These are phyloP conservation scores for Nothobranchius furzeri DNA, from an alignment of 2,113 vertebrate genomes.

Conservation along the genomic window DNA sequence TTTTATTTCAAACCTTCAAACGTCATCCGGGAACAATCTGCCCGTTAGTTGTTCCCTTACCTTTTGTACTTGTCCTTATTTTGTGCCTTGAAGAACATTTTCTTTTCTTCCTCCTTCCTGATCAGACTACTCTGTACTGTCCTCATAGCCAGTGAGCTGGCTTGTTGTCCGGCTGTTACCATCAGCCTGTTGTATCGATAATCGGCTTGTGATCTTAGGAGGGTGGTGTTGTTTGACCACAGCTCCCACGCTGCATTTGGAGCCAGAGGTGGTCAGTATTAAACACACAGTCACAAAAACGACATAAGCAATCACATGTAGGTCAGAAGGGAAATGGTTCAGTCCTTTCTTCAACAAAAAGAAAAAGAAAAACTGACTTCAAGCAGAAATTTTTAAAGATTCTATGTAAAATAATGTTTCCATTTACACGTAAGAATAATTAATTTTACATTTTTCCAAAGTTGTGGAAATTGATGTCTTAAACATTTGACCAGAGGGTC, in stretches of 20 bases:
- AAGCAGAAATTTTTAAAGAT: constrained; percentile 48
- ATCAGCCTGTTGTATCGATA: constrained; percentile 47
- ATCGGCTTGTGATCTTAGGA: constrained; percentile 59
- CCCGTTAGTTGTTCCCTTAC: constrained; percentile 56
- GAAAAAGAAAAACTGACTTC: constrained; percentile 44
- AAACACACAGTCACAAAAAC: constrained; percentile 62
- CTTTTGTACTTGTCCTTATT: constrained; percentile 58
- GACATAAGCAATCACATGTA: constrained; percentile 55
- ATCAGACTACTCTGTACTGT: constrained; percentile 60
- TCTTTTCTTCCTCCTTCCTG: constrained; percentile 11
- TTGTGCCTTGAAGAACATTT: constrained; percentile 60
- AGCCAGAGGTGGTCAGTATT: constrained; percentile 43
- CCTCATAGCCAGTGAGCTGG: constrained; percentile 58
- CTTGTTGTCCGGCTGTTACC: constrained; percentile 58
- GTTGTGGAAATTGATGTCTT: too few species aligned
- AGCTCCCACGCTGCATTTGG: constrained; percentile 60
- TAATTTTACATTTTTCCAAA: too few species aligned
- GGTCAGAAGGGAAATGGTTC: constrained; percentile 49
- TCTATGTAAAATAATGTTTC: constrained; percentile 16
- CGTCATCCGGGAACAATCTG: constrained; percentile 47
- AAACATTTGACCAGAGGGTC: too few species aligned
- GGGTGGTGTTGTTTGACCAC: constrained; percentile 68
- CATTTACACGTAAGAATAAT: not conserved
- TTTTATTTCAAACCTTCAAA: not conserved
- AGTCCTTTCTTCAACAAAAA: constrained; percentile 51